These are phyloP conservation scores for Cydia pomonella DNA, from an alignment of 1,140 invertebrate genomes.

Conservation along the genomic window DNA sequence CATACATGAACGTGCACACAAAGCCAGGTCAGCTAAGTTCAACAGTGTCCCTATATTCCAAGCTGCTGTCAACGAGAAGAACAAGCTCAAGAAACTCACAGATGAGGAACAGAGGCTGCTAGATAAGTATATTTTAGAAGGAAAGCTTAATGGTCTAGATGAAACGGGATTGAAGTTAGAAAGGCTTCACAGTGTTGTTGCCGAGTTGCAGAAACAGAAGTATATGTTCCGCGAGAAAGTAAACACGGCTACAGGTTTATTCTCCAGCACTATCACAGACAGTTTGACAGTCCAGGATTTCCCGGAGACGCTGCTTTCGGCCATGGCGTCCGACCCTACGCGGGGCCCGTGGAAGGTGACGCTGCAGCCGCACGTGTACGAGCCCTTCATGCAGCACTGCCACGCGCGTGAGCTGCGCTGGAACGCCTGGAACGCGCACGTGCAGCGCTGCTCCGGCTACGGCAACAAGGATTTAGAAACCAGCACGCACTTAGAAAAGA, in stretches of 20 bases:
- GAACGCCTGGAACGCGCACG: conserved; percentile 91
- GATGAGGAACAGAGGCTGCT: conserved; percentile 87
- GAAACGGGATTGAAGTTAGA: conserved; percentile 73
- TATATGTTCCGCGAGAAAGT: conserved; percentile 84
- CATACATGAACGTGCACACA: conserved; percentile 87
- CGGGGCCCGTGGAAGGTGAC: conserved; percentile 91
- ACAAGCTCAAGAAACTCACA: conserved; percentile 81
- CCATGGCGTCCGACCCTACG: conserved; percentile 84
- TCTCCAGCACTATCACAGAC: conserved; percentile 86
- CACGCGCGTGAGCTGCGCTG: conserved; percentile 87
- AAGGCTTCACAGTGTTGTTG: conserved; percentile 75
- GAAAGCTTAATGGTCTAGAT: conserved; percentile 88
- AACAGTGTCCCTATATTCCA: conserved; percentile 85
- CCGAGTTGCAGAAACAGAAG: conserved; percentile 79
- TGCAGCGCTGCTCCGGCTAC: conserved; percentile 85
- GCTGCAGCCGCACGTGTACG: conserved; percentile 86
- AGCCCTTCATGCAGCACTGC: conserved; percentile 91
- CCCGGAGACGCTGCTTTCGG: conserved; percentile 85
- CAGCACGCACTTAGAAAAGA: conserved; percentile 88
- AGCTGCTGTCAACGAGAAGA: conserved; percentile 83
- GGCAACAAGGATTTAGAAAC: conserved; percentile 86
- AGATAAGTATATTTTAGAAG: conserved; percentile 90
- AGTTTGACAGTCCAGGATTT: conserved; percentile 86
- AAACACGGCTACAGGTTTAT: conserved; percentile 82
- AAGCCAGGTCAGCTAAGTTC: conserved; percentile 85